phyloP scores from a whole-genome alignment of 2,888 invertebrate species.

The Sarcophaga carnaria region DNA sequence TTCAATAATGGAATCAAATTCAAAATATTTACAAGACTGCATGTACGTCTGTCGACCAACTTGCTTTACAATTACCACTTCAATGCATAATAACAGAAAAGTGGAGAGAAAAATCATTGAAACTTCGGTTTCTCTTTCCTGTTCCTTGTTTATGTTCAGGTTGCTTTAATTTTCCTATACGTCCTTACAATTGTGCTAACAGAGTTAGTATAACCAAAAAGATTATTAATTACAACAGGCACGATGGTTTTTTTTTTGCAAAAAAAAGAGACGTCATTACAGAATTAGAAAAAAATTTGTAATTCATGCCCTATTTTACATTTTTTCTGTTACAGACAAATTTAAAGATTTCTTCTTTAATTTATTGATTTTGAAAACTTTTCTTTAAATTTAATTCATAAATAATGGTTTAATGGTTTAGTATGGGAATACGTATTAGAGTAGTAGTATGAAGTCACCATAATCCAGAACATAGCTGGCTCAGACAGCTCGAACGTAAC shows the following conservation, averaged over 20 bases:
- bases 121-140: neutral
- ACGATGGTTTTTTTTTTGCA: constrained; percentile 21
- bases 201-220: constrained; percentile 53
- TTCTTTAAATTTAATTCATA: too few relatives aligned
- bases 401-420: too few relatives aligned
- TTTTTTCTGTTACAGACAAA: too few relatives aligned
- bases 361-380: too few relatives aligned
- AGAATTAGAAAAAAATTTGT: too few relatives aligned
- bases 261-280: neutral
- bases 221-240: constrained; percentile 64
- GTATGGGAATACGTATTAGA: too few relatives aligned
- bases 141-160: constrained; percentile 20
- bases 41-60: constrained; percentile 24
- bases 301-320: too few relatives aligned
- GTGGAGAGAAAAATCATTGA: constrained; percentile 24
- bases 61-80: constrained; percentile 64
- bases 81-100: constrained; percentile 38
- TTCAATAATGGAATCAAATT: constrained; percentile 9
- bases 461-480: too few relatives aligned
- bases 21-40: constrained; percentile 29
- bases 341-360: too few relatives aligned
- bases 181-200: constrained; percentile 50
- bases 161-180: constrained; percentile 5
- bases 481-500: too few relatives aligned
- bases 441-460: too few relatives aligned